Evolutionary conservation across 1,140 invertebrate species (phyloP).

Genomic region (Aphaenogaster rudis): DNA sequence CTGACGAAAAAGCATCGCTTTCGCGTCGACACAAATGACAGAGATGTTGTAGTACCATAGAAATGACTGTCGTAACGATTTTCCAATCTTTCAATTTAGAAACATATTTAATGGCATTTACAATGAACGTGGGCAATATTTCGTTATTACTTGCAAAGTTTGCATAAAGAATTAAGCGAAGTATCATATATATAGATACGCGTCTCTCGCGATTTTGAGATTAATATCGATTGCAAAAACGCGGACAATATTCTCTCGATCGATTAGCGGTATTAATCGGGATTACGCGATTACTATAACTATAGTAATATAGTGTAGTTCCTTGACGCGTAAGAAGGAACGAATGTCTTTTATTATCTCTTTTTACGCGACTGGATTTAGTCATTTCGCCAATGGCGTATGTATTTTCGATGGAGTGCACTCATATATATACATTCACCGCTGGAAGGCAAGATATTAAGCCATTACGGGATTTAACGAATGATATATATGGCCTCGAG

Average conservation of each 20-base stretch:
- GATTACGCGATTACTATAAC: background rate
- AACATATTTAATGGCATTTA: slow-evolving; percentile 26
- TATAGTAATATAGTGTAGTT: background rate
- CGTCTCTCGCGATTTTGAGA: background rate
- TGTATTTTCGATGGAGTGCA: background rate
- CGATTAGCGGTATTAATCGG: slow-evolving; percentile 9
- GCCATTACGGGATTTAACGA: slow-evolving; percentile 16
- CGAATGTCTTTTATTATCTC: slow-evolving; percentile 13
- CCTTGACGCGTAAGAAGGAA: slow-evolving; percentile 34
- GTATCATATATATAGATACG: background rate
- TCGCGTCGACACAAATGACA: background rate
- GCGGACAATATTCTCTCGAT: background rate
- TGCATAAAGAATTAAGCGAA: background rate
- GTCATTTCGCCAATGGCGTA: background rate
- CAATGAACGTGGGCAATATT: slow-evolving; percentile 11
- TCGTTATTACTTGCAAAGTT: slow-evolving; percentile 21
- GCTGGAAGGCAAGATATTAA: background rate
- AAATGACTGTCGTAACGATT: slow-evolving; percentile 1
- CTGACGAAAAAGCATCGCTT: background rate
- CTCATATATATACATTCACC: background rate
- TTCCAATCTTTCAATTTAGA: slow-evolving; percentile 18
- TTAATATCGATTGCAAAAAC: background rate
- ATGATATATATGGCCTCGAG: slow-evolving; percentile 29
- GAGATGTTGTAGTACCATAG: background rate
- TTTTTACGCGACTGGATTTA: slow-evolving; percentile 39